Conservation (phyloP, 2,888 invertebrate genomes). For the Julus scanicus region DNA sequence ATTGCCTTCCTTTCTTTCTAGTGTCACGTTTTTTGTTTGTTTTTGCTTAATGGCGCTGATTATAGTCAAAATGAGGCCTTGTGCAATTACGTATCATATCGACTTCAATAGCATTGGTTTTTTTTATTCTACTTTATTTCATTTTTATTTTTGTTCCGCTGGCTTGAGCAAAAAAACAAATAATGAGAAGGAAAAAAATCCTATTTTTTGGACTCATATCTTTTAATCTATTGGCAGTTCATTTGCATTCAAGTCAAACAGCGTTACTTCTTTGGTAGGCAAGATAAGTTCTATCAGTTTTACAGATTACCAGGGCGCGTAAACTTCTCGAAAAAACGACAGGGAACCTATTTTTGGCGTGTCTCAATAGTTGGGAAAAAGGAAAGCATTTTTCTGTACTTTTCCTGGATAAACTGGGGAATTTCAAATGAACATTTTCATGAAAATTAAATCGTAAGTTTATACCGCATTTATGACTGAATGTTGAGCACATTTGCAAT, state of each 20-base stretch:
- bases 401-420: background rate
- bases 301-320: background rate
- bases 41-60: background rate
- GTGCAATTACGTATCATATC: slow-evolving; percentile 6
- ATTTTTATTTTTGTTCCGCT: background rate
- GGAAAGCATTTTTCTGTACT: slow-evolving; percentile 3
- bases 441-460: slow-evolving; percentile 46
- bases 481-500: background rate
- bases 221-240: background rate
- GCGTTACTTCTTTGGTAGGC: background rate
- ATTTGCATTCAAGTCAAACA: background rate
- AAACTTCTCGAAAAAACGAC: background rate
- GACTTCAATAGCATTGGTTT: background rate
- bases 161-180: background rate
- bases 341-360: background rate
- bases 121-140: slow-evolving; percentile 9
- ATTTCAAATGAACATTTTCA: slow-evolving; percentile 5
- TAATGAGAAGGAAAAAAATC: background rate
- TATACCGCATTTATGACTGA: background rate
- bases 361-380: background rate
- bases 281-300: slow-evolving; percentile 25
- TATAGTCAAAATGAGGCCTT: slow-evolving; percentile 6
- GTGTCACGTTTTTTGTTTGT: background rate
- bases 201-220: background rate
- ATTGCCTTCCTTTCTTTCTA: background rate